Evolutionary conservation across 2,113 vertebrate genomes (phyloP).

Genomic region (Corvus moneduloides): DNA sequence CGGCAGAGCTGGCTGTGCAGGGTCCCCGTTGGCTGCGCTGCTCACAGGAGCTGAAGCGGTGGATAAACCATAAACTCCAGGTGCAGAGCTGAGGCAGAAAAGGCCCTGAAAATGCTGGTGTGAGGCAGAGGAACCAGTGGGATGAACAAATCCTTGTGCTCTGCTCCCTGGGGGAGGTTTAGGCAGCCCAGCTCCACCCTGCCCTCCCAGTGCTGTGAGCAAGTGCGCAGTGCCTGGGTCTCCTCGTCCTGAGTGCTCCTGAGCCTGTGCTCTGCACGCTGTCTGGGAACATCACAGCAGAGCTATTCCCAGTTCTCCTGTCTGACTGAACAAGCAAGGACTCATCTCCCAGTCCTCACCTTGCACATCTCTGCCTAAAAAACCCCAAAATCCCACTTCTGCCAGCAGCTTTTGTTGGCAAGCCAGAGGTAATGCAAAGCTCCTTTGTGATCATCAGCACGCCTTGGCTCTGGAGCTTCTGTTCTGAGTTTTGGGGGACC

Average conservation of each 20-base stretch:
- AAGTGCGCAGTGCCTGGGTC: fast-evolving
- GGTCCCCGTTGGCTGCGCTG: not conserved
- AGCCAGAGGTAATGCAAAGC: not conserved
- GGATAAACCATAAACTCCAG: not conserved
- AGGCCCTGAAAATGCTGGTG: not conserved
- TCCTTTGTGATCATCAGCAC: not conserved
- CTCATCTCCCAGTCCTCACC: not conserved
- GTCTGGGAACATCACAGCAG: not conserved
- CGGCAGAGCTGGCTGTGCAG: not conserved
- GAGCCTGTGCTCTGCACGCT: not conserved
- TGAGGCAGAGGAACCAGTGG: not conserved
- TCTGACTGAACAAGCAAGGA: not conserved
- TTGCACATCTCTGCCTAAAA: not conserved
- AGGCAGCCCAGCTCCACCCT: not conserved
- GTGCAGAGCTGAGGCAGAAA: not conserved
- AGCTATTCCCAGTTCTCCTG: not conserved
- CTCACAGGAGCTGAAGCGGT: not conserved
- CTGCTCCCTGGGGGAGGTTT: not conserved
- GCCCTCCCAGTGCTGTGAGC: not conserved
- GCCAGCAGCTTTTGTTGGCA: not conserved
- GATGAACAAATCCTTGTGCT: not conserved
- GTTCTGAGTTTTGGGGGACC: not conserved
- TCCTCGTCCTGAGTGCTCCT: not conserved
- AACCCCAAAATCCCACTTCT: fast-evolving
- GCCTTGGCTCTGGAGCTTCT: not conserved